Conservation (phyloP, 1,140 invertebrate genomes). For the Manduca sexta region DNA sequence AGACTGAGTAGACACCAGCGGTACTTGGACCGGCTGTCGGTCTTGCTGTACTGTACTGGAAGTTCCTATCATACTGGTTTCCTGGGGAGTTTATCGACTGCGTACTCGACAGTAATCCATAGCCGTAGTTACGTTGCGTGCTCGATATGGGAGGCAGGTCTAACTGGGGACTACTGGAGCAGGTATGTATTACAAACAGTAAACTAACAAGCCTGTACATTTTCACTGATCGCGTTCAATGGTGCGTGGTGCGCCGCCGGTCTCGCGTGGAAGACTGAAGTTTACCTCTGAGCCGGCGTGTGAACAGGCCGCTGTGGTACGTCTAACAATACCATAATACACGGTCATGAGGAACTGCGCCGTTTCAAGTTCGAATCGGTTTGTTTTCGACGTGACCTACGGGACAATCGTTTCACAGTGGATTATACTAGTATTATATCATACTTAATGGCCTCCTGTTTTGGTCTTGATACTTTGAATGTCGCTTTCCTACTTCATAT, state of each 20-base stretch:
- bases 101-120: constrained; percentile 49
- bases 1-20: constrained; percentile 50
- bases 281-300: constrained; percentile 45
- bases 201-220: constrained; percentile 27
- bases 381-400: background rate
- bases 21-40: constrained; percentile 33
- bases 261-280: constrained; percentile 49
- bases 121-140: constrained; percentile 52
- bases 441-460: too few species aligned
- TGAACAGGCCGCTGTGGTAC: constrained; percentile 47
- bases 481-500: too few species aligned
- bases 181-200: constrained; percentile 28
- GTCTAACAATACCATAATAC: constrained; percentile 7
- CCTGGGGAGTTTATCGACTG: constrained; percentile 40
- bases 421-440: too few species aligned
- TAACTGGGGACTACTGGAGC: constrained; percentile 61
- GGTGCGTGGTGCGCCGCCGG: constrained; percentile 54
- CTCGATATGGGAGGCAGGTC: constrained; percentile 69
- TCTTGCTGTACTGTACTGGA: constrained; percentile 50
- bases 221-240: constrained; percentile 29
- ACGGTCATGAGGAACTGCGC: constrained; percentile 1
- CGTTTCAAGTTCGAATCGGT: background rate
- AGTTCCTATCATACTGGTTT: constrained; percentile 56
- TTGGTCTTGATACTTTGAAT: too few species aligned
- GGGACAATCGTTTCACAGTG: too few species aligned